Base-by-base conservation (phyloP, 2,888 invertebrate species). In the Lasiommata megera region DNA sequence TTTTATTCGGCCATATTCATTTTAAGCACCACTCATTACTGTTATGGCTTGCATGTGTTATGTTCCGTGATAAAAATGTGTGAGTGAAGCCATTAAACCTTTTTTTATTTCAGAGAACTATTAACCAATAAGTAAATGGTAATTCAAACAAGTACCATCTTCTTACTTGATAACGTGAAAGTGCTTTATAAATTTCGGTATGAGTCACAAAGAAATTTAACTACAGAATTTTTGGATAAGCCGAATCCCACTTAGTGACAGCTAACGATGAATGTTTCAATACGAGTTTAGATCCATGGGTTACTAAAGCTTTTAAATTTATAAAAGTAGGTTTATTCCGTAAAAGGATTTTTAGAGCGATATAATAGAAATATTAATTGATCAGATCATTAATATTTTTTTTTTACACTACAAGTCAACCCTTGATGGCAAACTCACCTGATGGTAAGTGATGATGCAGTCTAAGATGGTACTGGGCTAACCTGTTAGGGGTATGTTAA, bases 11-110 rank as follows among this genome's bases (percentile, higher is more conserved):
- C 72, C 69, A 63, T 68, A 67, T 67, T 70, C 64, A 73, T 71
- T 69, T 75, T 72, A 75, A 79, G 73, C 67, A 73, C 73, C 79
- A 76, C 77, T 79, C 78, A 74, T 71, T 67, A 68, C 72, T 72
- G 68, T 70, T 73, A 76, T 70, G 71, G 75, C 77, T 71, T 67
- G 71, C 80, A 81, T 80, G 75, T 79, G 80, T 79, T 77, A 77
- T 77, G 74, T 72, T 73, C 63, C 64, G 69, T 66, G 82, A 82
- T 82, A 82, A 80, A 76, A 67, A 61, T 47, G 77, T 80, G 79
- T 76, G 77, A 79, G 79, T 70, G 61, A 69, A 46, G 63, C 66
- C 69, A 69, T 72, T 76, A 73, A 70, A 72, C 72, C 69, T 67
- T 65, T 71, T 72, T 75, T 72, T 73, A 74, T 1, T 9, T 28